A percentile compares a stretch with the other conserved stretches of the same genome.
Evolutionary conservation across 2,113 vertebrate species (phyloP).

Genomic region (Spilogale gracilis): DNA sequence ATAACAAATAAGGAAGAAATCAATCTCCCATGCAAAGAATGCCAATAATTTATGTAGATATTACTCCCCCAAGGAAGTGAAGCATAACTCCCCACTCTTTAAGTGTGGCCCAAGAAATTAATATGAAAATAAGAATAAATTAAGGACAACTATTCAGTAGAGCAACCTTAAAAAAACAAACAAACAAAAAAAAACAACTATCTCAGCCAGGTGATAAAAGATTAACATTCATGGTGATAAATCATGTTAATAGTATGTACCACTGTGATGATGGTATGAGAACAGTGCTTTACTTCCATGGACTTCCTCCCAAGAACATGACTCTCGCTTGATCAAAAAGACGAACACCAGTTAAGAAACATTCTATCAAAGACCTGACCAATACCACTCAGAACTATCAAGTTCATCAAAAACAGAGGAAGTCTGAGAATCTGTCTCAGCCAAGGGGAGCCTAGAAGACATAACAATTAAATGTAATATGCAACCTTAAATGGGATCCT

Average conservation of each 20-base stretch:
- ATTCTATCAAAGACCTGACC: neutral
- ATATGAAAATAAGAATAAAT: neutral
- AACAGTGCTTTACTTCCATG: neutral
- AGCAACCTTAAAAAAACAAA: neutral
- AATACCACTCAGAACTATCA: neutral
- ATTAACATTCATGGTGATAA: neutral
- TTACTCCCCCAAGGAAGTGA: neutral
- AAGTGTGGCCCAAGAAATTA: neutral
- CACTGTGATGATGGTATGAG: neutral
- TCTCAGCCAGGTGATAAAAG: neutral
- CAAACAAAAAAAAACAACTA: neutral
- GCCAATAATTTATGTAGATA: neutral
- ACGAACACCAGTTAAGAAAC: neutral
- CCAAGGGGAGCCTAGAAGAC: neutral
- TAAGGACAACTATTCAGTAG: neutral
- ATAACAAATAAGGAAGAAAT: neutral
- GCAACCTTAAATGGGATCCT: neutral
- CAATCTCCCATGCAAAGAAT: neutral
- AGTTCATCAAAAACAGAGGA: neutral
- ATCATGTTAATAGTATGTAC: neutral
- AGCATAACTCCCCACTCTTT: neutral
- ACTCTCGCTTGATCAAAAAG: neutral
- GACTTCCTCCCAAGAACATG: neutral
- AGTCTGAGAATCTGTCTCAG: neutral
- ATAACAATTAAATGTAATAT: neutral